phyloP scores from a whole-genome alignment of 2,888 invertebrate species.

The Eubasilissa splendida region DNA sequence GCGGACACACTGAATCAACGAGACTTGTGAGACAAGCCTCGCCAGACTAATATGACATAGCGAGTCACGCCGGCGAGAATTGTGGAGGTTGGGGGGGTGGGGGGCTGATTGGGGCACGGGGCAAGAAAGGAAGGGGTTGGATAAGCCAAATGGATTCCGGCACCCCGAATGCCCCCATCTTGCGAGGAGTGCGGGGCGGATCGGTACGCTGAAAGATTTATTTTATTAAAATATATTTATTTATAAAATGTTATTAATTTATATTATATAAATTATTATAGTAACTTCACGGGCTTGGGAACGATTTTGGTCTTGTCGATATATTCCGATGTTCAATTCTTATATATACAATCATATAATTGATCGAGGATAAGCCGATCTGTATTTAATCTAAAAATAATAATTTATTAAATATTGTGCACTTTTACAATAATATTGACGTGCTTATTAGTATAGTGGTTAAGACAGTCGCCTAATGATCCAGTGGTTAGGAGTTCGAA shows the following conservation, averaged over 20 bases:
- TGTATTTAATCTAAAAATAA: too few relatives aligned
- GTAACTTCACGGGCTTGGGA: too few relatives aligned
- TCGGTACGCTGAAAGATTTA: background rate
- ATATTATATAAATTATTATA: too few relatives aligned
- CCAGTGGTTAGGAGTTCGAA: too few relatives aligned
- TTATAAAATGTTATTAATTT: background rate
- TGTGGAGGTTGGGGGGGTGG: background rate
- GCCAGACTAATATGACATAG: slow-evolving; percentile 32
- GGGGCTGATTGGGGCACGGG: slow-evolving; percentile 33
- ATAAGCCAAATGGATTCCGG: slow-evolving; percentile 59
- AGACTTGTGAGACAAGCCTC: background rate
- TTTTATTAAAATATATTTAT: background rate
- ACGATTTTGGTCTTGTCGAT: too few relatives aligned
- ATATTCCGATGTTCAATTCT: too few relatives aligned
- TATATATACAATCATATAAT: too few relatives aligned
- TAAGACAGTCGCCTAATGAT: too few relatives aligned
- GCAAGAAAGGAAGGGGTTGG: slow-evolving; percentile 64
- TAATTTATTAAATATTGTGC: too few relatives aligned
- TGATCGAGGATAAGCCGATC: too few relatives aligned
- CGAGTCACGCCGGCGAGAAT: background rate
- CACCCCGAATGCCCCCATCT: slow-evolving; percentile 51
- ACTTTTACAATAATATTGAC: too few relatives aligned
- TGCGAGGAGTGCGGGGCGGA: slow-evolving; percentile 27
- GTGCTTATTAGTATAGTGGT: too few relatives aligned
- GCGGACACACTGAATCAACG: background rate